A percentile compares a stretch with the other conserved stretches of the same genome.
Evolutionary conservation across 2,888 invertebrate genomes (phyloP).

Genomic region (Drosophila anomalipes): DNA sequence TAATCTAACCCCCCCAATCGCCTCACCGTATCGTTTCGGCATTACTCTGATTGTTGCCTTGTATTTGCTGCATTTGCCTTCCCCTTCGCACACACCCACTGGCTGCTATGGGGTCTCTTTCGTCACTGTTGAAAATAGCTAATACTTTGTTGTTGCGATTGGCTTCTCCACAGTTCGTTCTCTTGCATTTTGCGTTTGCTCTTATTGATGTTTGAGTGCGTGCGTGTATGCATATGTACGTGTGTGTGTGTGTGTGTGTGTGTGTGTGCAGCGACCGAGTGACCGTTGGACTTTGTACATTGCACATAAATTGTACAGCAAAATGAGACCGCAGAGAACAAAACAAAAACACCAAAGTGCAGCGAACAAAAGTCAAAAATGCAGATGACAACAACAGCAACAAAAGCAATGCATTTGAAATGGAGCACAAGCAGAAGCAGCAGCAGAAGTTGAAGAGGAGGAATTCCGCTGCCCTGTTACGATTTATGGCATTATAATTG

Average conservation of each 20-base stretch:
- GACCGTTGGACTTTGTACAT: conserved; percentile 79
- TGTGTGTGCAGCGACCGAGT: conserved; percentile 64
- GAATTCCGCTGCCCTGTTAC: conserved; percentile 23
- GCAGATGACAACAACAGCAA: conserved; percentile 27
- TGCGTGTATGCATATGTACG: background rate
- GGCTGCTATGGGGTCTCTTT: conserved; percentile 39
- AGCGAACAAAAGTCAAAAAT: conserved; percentile 7
- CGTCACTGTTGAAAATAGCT: conserved; percentile 60
- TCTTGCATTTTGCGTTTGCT: conserved; percentile 45
- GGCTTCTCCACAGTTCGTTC: conserved; percentile 39
- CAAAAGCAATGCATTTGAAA: conserved; percentile 15
- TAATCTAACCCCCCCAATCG: conserved; percentile 9
- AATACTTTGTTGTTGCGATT: conserved; percentile 36
- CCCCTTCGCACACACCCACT: conserved; percentile 13
- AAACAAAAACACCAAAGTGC: conserved; percentile 4
- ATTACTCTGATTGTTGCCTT: conserved; percentile 32
- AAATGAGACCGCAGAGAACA: conserved; percentile 47
- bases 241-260: conserved; percentile 12
- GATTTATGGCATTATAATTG: conserved; percentile 52
- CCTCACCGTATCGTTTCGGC: background rate
- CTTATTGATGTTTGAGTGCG: conserved; percentile 19
- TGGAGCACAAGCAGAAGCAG: background rate
- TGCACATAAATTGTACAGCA: conserved; percentile 74
- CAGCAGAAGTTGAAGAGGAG: background rate
- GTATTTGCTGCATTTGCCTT: conserved; percentile 12